Evolutionary conservation across 2,888 invertebrate species (phyloP), one percentile per base, ranked within the genome.

Genomic region (Beris chalybata): DNA sequence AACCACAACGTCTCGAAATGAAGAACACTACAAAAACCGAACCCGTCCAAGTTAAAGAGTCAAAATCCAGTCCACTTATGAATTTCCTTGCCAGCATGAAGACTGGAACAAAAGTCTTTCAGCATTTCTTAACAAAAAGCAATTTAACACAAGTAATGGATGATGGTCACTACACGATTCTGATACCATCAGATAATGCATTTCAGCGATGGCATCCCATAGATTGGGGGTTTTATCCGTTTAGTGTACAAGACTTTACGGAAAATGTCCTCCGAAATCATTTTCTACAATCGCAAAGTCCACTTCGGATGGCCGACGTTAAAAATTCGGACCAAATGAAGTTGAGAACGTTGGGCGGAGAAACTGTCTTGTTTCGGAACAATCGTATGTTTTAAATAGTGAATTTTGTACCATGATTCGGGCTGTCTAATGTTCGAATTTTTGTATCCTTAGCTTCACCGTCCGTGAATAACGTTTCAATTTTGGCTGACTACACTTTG

Each of bases 161-260:
- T 74, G 79, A 80, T 69, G 77, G 82, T 72, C 81, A 83, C 64
- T 87, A 86, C 74, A 87, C 86, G 43, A 85, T 87, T 12, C 83
- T 87, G 69, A 84, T 87, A 70, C 87, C 87, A 63, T 85, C 85
- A 65, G 87, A 87, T 76, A 84, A 85, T 75, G 87, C 87, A 67
- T 87, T 87, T 75, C 87, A 87, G 74, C 79, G 86, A 70, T 87
- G 87, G 86, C 87, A 87, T 77, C 87, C 87, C 65, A 87, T 87
- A 72, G 87, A 87, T 76, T 87, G 87, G 87, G 87, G 87, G 54
- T 87, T 87, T 79, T 87, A 87, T 77, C 87, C 87, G 4, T 87
- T 87, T 75, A 85, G 86, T 72, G 87, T 87, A 58, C 85, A 85
- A 47, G 86, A 87, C 74, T 87, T 87, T 75, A 86, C 86, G 12